Evolutionary conservation across 2,797 vertebrate species (phyloP).

Genomic region (Danionella dracula): DNA sequence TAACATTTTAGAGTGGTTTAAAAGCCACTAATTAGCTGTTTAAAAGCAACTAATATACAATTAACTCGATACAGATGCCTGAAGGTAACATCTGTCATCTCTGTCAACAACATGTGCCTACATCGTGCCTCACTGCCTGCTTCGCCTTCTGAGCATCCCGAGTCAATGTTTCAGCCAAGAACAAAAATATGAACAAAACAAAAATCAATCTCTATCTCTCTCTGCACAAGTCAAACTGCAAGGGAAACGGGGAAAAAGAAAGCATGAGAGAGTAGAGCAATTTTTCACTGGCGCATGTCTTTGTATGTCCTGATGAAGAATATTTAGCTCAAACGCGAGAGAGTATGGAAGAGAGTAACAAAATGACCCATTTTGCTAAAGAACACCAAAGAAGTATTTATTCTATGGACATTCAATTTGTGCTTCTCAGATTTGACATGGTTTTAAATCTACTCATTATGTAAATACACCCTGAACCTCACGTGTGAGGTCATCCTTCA

Average conservation of each 20-base stretch:
- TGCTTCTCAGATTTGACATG: no score
- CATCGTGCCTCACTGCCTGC: conserved; percentile 11
- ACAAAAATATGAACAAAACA: conserved; percentile 30
- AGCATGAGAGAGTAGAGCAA: not conserved
- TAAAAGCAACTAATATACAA: not conserved
- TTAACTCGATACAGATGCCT: conserved; percentile 4
- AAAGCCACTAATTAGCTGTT: not conserved
- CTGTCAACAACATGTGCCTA: not conserved
- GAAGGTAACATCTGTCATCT: conserved; percentile 4
- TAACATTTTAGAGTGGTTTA: no score
- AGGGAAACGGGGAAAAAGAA: not conserved
- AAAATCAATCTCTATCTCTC: conserved; percentile 19
- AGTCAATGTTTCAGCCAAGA: conserved; percentile 16
- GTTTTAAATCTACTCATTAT: not conserved
- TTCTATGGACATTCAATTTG: not conserved
- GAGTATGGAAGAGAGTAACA: not conserved
- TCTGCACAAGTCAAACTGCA: conserved; percentile 30
- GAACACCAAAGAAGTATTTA: not conserved
- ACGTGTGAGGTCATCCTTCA: conserved; percentile 7
- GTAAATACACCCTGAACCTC: conserved; percentile 44
- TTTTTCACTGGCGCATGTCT: conserved; percentile 24
- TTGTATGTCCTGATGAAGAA: conserved; percentile 27
- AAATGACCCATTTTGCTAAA: not conserved
- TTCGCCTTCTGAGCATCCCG: conserved; percentile 2
- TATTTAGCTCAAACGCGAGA: not conserved